Base-by-base conservation (phyloP, 2,797 vertebrate species). In the Crocodylus rhombifer region DNA sequence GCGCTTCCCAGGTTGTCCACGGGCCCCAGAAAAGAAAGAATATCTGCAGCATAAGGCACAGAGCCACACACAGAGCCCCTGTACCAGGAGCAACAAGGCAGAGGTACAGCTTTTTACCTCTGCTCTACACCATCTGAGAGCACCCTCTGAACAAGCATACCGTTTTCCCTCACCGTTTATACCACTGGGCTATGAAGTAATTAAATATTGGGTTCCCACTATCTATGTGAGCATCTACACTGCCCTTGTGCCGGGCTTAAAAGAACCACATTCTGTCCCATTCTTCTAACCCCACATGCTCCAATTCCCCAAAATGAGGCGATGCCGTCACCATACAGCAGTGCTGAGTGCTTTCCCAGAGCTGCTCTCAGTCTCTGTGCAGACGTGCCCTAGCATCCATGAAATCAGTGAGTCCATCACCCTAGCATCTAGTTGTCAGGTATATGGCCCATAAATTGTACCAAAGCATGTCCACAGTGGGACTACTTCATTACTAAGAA, bases 391-490 rank as follows among this genome's bases (percentile, higher is more conserved):
- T 51, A 51, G 42, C 42, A 51, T 51, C 42, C 42, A 51, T 51
- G 42, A 51, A 51, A 92, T 2, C 14, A 82, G 71, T 82, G 86
- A 73, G 23, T 65, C 89, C 77, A 33, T 30, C 36, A 75, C 88
- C 30, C 5, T 33, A 75, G 69, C 17, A 91, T 90, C 83, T 1
- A 79, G 56, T 23, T 1, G 85, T n/a, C 10, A 23, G 82, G 76
- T 92, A 76, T 82, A 74, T 75, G 81, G 77, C 77, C 21, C 26
- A 30, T 88, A 61, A 69, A 94, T 61, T 74, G 16, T 87, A 87
- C 93, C 79, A 1, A 28, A 51, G 9, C 88, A 21, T 65, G 14
- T 83, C 88, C 82, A 13, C 58, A 58, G 76, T 89, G 88, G 87
- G 91, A 79, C 77, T 88, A 25, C 81, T 88, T 51, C 77, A 87